Base-by-base conservation (phyloP, 2,113 vertebrate genomes). In the Pelvicachromis taeniatus region DNA sequence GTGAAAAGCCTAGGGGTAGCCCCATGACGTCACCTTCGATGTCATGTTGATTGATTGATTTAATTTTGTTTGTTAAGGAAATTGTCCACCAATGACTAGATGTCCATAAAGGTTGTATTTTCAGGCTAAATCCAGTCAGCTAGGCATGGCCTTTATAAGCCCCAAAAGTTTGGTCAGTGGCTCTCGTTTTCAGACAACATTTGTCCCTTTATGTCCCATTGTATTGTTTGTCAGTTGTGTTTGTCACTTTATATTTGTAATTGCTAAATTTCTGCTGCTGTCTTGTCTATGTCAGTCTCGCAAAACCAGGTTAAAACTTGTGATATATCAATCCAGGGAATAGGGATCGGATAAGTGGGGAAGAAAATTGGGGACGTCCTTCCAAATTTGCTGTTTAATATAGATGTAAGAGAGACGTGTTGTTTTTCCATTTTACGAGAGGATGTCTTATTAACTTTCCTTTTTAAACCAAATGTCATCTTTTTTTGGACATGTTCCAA, bases 381-480 rank as follows among this genome's bases (percentile, higher is more conserved):
- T 52, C 52, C 45, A 52, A 52, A 50, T 75, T 33, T 33, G 9
- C 6, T n/a, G 9, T 31, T 0, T 26, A 75, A 52, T 33, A 9
- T 50, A 19, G 16, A 75, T 75, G 70, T 31, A 75, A 75, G 48
- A 75, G 3, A 31, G 23, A 50, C 9, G 9, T 73, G 42, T 12
- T 50, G 9, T 31, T n/a, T 75, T 75, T 75, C 23, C 6, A 4
- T 0, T 16, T 50, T 17, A 50, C 1, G 4, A 75, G 6, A 0
- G 45, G 16, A 50, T 31, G 9, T 11, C 0, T 31, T 50, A 29
- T 19, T 17, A 29, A 5, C 68, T 19, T 48, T 70, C 35, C 26
- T 7, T 0, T 50, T 75, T 50, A 50, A 75, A 50, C 9, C 26
- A 75, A 19, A 50, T 50, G 0, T 31, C 26, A 12, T 12, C 16